These are phyloP conservation scores for Phymastichus coffea DNA, from an alignment of 1,140 invertebrate species.

Conservation along the genomic window DNA sequence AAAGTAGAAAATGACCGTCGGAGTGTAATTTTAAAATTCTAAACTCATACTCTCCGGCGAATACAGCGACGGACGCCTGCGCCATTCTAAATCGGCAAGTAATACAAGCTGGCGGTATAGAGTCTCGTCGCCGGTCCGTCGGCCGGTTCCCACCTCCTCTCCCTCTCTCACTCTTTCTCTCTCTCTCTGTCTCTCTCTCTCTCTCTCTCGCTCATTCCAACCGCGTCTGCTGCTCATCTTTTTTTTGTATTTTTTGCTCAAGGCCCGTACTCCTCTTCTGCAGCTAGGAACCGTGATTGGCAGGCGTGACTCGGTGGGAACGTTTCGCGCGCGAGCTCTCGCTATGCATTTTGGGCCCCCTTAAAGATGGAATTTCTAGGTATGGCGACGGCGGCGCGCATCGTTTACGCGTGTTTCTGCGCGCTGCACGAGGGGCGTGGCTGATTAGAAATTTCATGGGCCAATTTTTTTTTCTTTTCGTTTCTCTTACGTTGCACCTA, in stretches of 20 bases:
- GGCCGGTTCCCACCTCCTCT: too few species aligned
- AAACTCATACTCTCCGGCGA: too few species aligned
- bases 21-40: too few species aligned
- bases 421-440: background rate
- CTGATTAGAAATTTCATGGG: constrained; percentile 18
- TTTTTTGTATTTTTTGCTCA: background rate
- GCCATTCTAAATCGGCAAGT: too few species aligned
- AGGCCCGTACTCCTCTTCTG: background rate
- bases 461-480: background rate
- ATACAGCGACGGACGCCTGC: too few species aligned
- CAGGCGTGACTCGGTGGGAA: constrained; percentile 3
- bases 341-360: background rate
- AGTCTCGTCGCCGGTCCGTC: too few species aligned
- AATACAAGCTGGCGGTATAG: too few species aligned
- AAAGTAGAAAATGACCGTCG: too few species aligned
- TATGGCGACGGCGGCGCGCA: background rate
- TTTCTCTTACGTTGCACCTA: background rate
- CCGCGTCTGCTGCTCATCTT: background rate
- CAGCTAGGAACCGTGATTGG: constrained; percentile 11
- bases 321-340: background rate
- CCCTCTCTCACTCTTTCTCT: constrained; percentile 23
- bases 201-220: background rate
- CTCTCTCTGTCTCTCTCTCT: constrained; percentile 2
- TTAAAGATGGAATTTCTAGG: background rate
- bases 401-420: too few species aligned